Percentiles rank a stretch among this genome's conserved stretches.
Evolutionary conservation across 2,797 vertebrate genomes (phyloP).

Genomic region (Enoplosus armatus): DNA sequence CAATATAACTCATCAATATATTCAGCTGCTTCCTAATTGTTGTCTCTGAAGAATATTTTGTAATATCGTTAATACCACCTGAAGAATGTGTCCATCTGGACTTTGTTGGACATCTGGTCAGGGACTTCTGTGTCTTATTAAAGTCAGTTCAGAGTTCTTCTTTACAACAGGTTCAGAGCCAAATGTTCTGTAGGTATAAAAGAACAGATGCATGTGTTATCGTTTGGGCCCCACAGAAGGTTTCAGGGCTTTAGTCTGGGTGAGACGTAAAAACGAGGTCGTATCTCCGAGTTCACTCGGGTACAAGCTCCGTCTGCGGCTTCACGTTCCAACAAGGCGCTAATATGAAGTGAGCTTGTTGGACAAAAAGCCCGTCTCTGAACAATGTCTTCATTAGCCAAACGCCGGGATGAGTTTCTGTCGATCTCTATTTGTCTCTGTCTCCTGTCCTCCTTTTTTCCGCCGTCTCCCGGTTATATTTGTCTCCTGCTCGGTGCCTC

Average conservation of each 20-base stretch:
- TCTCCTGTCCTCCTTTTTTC: not conserved
- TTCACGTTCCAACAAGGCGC: not conserved
- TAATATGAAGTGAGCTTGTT: conserved; percentile 10
- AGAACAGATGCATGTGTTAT: conserved; percentile 7
- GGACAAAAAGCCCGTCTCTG: not conserved
- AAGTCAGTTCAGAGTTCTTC: not conserved
- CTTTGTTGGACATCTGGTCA: conserved; percentile 4
- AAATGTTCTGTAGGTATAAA: not conserved
- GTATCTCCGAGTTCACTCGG: not conserved
- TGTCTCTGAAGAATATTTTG: not conserved
- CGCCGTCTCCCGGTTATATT: conserved; percentile 12
- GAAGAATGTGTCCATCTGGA: not conserved
- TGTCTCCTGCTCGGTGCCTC: conserved; percentile 3
- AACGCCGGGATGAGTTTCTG: not conserved
- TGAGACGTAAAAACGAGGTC: not conserved
- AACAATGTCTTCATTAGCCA: conserved; percentile 21
- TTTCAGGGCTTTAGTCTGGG: not conserved
- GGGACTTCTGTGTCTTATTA: not conserved
- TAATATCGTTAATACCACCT: not conserved
- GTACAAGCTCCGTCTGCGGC: not conserved
- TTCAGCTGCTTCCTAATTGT: not conserved
- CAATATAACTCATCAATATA: not conserved
- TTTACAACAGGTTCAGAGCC: not conserved
- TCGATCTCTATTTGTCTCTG: conserved; percentile 15
- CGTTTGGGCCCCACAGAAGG: not conserved